Base-by-base conservation (phyloP, 2,888 invertebrate genomes). In the Hirtodrosophila confusa region DNA sequence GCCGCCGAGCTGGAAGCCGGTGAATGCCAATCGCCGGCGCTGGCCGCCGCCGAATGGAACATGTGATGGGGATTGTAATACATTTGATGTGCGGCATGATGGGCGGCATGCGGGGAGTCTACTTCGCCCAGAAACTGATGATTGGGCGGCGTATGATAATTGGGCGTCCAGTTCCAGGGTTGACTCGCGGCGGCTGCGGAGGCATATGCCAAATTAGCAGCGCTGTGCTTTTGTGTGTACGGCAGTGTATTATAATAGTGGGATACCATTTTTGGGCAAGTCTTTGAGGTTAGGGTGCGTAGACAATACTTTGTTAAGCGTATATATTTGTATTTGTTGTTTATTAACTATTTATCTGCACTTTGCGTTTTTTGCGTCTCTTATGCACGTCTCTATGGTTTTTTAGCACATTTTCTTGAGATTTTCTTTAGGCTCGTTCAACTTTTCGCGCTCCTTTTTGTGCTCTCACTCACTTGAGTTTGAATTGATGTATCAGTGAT, bases 181-280 rank as follows among this genome's bases (percentile, higher is more conserved):
- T 90, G 91, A 12, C 86, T 76, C 12, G 84, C 78, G 11, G 89
- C 75, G 1, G 80, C 65, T 7, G 86, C 80, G 44, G 90, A 77
- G 44, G 85, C 84, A 88, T 94, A 93, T 67, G 94, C 93, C 87
- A 93, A 92, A 91, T 93, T 93, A 51, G 91, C 89, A 48, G 91
- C 90, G 91, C 92, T 93, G 77, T 94, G 95, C 91, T 94, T 94
- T 75, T 91, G 91, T 90, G 94, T 93, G 92, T 95, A 95, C 92
- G 94, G 93, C 91, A 94, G 93, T 88, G 94, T 75, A 92, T 91
- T 94, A 93, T 92, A 95, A 91, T 95, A 95, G 35, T 88, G 86
- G 6, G 84, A 95, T 92, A 95, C 95, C 95, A 95, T 95, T 61
- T 76, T 88, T 58, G 36, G n/a, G 12, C 40, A 27, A 40, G 2